Percentiles rank a stretch among this genome's conserved stretches.
These are phyloP conservation scores for Myotis lucifugus DNA, from an alignment of 2,113 vertebrate species.

Conservation along the genomic window DNA sequence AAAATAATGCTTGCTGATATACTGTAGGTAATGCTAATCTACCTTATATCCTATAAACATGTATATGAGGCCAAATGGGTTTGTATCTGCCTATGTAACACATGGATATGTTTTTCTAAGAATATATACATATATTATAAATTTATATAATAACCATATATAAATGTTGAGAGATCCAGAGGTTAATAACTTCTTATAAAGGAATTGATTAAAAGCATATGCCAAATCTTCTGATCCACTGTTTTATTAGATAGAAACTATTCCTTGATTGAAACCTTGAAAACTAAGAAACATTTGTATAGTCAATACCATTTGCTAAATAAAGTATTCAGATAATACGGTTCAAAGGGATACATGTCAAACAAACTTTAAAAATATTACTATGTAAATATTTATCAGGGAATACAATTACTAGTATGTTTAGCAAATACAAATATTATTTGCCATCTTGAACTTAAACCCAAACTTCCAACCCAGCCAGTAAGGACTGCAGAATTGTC, in stretches of 20 bases:
- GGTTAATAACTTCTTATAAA: conserved; percentile 1
- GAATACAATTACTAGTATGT: conserved; percentile 6
- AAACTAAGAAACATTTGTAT: conserved; percentile 31
- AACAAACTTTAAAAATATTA: conserved; percentile 9
- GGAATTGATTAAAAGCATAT: not conserved
- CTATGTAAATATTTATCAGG: not conserved
- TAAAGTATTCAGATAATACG: not conserved
- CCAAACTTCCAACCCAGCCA: not conserved
- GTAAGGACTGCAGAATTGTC: not conserved
- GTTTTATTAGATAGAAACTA: not conserved
- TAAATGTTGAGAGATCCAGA: not conserved
- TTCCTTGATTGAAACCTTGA: not conserved
- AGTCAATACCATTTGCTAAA: not conserved
- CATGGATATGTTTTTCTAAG: not conserved
- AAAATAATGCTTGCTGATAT: conserved; percentile 2
- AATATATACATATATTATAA: not conserved
- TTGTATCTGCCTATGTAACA: not conserved
- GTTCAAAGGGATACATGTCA: not conserved
- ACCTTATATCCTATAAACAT: not conserved
- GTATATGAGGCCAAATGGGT: not conserved
- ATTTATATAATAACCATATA: not conserved
- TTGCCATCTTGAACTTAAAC: conserved; percentile 27
- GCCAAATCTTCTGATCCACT: not conserved
- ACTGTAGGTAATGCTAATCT: not conserved
- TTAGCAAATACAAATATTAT: conserved; percentile 29